Conservation (phyloP, 2,797 vertebrate genomes). For the Etheostoma perlongum region DNA sequence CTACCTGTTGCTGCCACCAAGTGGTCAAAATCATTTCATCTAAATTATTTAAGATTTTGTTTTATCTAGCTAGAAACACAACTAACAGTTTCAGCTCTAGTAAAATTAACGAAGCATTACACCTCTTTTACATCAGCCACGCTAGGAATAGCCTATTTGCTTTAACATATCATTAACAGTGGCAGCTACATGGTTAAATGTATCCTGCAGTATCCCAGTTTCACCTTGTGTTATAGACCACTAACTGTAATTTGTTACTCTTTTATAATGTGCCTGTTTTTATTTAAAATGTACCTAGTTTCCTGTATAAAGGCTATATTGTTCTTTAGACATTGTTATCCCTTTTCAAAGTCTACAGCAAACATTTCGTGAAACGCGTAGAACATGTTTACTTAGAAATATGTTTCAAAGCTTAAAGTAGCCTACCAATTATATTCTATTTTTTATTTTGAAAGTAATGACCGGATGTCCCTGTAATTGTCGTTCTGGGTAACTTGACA, state of each 20-base stretch:
- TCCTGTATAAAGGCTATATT: neutral
- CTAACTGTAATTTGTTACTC: neutral
- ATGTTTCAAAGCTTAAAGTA: neutral
- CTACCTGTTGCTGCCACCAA: constrained; percentile 46
- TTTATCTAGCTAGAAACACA: neutral
- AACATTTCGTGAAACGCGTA: neutral
- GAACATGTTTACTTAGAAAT: neutral
- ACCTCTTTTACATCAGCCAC: too few relatives aligned
- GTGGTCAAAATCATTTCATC: constrained; percentile 7
- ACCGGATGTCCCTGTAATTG: constrained; percentile 40
- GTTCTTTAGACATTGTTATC: neutral
- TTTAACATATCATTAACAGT: too few relatives aligned
- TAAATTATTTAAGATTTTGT: neutral
- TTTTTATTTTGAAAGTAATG: constrained; percentile 60
- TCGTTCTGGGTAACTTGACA: neutral
- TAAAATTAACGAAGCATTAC: neutral
- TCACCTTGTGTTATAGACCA: neutral
- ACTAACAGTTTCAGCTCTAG: neutral
- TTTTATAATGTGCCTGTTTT: neutral
- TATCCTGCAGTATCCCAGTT: neutral
- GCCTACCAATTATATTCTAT: neutral
- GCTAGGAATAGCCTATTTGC: neutral
- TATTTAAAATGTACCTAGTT: neutral
- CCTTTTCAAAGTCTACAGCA: neutral
- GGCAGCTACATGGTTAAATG: too few relatives aligned